Conservation (phyloP, 2,113 vertebrate genomes). For the Podarcis cretensis region DNA sequence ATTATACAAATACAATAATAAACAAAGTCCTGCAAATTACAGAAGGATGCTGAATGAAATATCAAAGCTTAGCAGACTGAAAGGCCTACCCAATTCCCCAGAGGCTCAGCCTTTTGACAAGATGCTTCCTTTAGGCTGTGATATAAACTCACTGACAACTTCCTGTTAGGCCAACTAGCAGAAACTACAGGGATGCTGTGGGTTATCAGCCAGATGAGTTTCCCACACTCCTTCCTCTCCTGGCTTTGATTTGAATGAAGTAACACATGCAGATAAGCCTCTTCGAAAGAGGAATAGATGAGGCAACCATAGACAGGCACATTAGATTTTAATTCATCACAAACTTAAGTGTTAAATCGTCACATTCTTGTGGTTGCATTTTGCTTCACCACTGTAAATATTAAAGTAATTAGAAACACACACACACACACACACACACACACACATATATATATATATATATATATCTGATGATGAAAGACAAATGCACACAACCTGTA, state of each 20-base stretch:
- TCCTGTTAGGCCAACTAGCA: neutral
- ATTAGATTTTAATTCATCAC: neutral
- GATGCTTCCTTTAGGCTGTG: neutral
- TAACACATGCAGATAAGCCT: constrained; percentile 7
- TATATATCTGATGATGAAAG: neutral
- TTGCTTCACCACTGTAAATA: neutral
- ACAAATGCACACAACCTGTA: neutral
- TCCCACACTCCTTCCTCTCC: constrained; percentile 54
- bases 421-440: no score
- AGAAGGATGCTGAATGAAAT: neutral
- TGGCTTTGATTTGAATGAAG: constrained; percentile 24
- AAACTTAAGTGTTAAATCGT: neutral
- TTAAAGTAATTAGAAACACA: neutral
- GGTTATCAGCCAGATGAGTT: constrained; percentile 26
- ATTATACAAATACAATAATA: neutral
- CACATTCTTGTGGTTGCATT: neutral
- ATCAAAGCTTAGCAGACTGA: neutral
- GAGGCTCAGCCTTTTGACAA: constrained; percentile 9
- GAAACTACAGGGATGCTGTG: neutral
- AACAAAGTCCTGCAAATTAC: neutral
- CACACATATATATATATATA: neutral
- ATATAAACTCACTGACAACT: constrained; percentile 7
- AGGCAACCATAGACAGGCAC: constrained; percentile 6
- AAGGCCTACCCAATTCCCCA: neutral
- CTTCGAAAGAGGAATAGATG: constrained; percentile 36